Conservation (phyloP, 2,797 vertebrate species). For the Aphelocoma californica region DNA sequence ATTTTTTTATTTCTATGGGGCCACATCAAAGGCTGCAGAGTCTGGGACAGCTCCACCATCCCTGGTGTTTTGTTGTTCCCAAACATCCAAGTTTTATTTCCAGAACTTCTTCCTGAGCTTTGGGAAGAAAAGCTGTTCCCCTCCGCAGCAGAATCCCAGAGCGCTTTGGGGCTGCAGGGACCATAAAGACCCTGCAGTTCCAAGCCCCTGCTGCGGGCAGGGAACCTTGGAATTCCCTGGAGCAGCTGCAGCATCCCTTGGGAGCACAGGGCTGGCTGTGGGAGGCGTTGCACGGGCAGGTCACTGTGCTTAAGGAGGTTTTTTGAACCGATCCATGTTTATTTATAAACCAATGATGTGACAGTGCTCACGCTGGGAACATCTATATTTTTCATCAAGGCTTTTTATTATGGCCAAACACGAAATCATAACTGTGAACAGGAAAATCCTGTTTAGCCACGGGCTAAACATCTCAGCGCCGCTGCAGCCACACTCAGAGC, state of each 20-base stretch:
- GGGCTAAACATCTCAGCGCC: background rate
- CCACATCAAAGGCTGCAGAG: rapidly evolving
- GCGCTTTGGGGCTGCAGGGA: background rate
- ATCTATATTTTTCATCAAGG: background rate
- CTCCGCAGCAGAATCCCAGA: rapidly evolving
- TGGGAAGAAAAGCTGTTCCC: background rate
- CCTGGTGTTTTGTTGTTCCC: rapidly evolving
- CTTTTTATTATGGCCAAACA: conserved; percentile 10
- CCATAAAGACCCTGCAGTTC: rapidly evolving
- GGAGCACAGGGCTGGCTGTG: background rate
- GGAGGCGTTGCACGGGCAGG: background rate
- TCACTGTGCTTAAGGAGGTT: background rate
- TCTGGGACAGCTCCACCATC: background rate
- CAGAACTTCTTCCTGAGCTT: background rate
- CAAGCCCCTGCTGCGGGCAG: background rate
- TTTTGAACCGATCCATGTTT: background rate
- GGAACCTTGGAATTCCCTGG: background rate
- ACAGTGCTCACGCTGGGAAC: background rate
- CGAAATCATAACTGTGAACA: background rate
- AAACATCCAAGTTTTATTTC: rapidly evolving
- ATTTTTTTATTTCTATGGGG: rapidly evolving
- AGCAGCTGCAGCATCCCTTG: background rate
- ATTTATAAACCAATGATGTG: background rate
- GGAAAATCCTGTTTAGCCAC: conserved; percentile 44
- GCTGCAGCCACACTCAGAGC: background rate